Evolutionary conservation across 2,797 vertebrate genomes (phyloP), one percentile per base, ranked within the genome.

Genomic region (Leptodactylus fallax): DNA sequence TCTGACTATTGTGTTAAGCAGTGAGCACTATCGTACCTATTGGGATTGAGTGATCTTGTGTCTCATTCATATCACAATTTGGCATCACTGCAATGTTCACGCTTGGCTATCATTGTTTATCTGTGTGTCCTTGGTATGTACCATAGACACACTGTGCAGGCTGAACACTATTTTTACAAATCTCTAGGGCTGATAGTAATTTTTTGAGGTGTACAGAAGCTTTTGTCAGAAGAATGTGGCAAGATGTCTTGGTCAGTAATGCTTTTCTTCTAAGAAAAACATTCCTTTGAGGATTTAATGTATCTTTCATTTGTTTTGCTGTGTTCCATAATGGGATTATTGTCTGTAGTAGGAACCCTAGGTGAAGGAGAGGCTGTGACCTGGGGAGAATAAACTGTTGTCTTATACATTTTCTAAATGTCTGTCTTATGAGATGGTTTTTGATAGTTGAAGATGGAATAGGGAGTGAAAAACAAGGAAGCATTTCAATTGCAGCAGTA

Each of bases 301-400:
- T 82, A 95, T 93, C 93, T 91, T 93, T 92, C 95, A 95, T 95
- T 94, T 93, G 92, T 93, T 94, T 93, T 92, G 93, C 95, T 95
- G 95, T 94, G 95, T 95, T 93, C 91, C 90, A 91, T 94, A 95
- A 96, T 94, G 93, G 93, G 94, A 95, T 94, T 91, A 91, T 92
- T 91, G 87, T 91, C 36, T 36, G 53, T 25, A 72, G 61, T 71
- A 55, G 27, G 83, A 60, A 61, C 53, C 63, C 27, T 63, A 49
- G 71, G 23, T 61, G 49, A 25, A 87, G 21, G 77, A 82, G 86
- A 58, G 82, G 2, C 23, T 55, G 17, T 56, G 69, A 84, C 51
- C 49, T 83, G 36, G 81, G 51, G 81, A 19, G 49, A 8, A 71
- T 67, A 47, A 58, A 83, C 47, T n/a, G 27, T 8, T 72, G 17